Conservation (phyloP, 2,888 invertebrate species). For the Amblyjoppa fuscipennis region DNA sequence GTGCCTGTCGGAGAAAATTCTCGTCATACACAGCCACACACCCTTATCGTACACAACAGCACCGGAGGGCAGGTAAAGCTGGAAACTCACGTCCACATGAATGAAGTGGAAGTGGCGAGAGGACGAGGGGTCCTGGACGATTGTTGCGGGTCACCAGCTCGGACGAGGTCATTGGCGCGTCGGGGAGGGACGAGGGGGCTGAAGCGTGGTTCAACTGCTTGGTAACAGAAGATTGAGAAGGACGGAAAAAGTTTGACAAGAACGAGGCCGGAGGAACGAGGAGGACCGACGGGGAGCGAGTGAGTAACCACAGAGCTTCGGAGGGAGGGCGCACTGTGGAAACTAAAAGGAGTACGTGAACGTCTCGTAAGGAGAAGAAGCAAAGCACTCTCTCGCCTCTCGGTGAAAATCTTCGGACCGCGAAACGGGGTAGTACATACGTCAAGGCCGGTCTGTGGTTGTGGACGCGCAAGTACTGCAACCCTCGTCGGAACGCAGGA, state of each 20-base stretch:
- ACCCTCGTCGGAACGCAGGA: conserved; percentile 1
- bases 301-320: neutral
- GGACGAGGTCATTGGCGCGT: conserved; percentile 57
- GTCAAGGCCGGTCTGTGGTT: conserved; percentile 62
- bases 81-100: conserved; percentile 2
- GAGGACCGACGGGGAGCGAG: conserved; percentile 37
- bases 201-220: conserved; percentile 9
- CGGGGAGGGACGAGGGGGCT: neutral
- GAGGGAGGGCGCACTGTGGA: neutral
- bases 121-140: conserved; percentile 16
- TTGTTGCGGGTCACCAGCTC: conserved; percentile 41
- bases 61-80: neutral
- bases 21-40: neutral
- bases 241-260: conserved; percentile 18
- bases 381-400: conserved; percentile 69
- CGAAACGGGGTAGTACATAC: conserved; percentile 70
- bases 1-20: neutral
- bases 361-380: conserved; percentile 55
- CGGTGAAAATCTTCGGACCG: conserved; percentile 59
- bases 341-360: conserved; percentile 55
- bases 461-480: conserved; percentile 44
- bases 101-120: conserved; percentile 30
- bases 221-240: conserved; percentile 22
- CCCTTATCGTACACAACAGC: neutral
- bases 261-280: neutral